A percentile compares a stretch with the other conserved stretches of the same genome.
phyloP scores from a whole-genome alignment of 2,888 invertebrate species.

The Epinotia brunnichana region DNA sequence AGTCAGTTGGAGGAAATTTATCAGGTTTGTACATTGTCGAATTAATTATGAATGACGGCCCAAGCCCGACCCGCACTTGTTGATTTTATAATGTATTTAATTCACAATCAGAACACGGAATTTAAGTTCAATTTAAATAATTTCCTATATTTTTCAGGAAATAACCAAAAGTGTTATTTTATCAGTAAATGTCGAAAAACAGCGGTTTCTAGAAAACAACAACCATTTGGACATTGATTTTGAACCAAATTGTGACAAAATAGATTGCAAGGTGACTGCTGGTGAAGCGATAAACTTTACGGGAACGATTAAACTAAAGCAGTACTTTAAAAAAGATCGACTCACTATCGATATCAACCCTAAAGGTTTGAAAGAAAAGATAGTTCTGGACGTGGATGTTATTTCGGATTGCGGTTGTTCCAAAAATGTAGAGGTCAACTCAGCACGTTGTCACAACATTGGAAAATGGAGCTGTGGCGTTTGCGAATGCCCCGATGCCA shows the following conservation, averaged over 20 bases:
- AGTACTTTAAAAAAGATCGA: conserved; percentile 9
- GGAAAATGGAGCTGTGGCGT: conserved; percentile 25
- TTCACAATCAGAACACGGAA: too few species aligned
- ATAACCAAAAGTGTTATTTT: conserved; percentile 23
- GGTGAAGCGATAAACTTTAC: conserved; percentile 27
- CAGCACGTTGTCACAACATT: not conserved
- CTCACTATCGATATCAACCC: conserved; percentile 24
- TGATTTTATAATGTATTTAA: too few species aligned
- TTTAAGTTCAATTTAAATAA: too few species aligned
- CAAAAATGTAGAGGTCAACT: not conserved
- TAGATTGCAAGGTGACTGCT: not conserved
- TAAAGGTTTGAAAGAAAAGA: conserved; percentile 23
- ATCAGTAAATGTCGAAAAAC: conserved; percentile 8
- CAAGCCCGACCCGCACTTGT: too few species aligned
- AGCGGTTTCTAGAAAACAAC: not conserved
- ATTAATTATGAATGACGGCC: too few species aligned
- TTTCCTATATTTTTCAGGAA: conserved; percentile 18
- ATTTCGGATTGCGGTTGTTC: conserved; percentile 19
- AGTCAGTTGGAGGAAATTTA: conserved; percentile 10
- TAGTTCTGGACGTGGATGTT: conserved; percentile 26
- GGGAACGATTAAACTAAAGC: conserved; percentile 1
- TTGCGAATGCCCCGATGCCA: conserved; percentile 24
- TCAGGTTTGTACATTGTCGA: conserved; percentile 16
- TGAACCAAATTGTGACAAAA: conserved; percentile 22
- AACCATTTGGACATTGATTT: conserved; percentile 8